Conservation (phyloP, 2,888 invertebrate genomes). For the Ormyrus pomaceus region DNA sequence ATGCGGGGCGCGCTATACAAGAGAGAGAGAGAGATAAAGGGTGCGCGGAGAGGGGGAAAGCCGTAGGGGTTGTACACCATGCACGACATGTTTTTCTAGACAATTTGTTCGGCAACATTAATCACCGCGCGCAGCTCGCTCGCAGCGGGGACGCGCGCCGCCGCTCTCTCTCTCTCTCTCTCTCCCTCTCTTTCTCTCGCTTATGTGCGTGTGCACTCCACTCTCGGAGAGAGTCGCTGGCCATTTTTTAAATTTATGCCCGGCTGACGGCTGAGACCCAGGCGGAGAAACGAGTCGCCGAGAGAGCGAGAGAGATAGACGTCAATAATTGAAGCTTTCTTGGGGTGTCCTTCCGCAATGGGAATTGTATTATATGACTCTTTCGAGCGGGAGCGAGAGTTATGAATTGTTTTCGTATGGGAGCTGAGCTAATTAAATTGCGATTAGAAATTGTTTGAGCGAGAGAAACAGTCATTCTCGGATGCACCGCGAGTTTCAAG, state of each 20-base stretch:
- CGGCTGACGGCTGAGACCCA: slow-evolving; percentile 33
- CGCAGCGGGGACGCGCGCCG: slow-evolving; percentile 1
- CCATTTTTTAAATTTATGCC: slow-evolving; percentile 56
- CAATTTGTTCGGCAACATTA: slow-evolving; percentile 78
- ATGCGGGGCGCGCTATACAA: neutral
- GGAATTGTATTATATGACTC: neutral
- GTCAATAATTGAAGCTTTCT: slow-evolving; percentile 32
- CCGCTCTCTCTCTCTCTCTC: neutral
- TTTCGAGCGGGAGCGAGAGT: slow-evolving; percentile 3
- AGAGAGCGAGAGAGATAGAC: neutral
- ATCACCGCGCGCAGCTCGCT: slow-evolving; percentile 69
- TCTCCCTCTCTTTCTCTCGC: neutral
- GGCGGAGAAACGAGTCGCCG: slow-evolving; percentile 22
- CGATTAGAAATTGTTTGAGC: neutral
- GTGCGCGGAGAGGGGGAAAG: slow-evolving; percentile 57
- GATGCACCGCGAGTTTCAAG: too few species aligned
- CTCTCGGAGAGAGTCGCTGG: slow-evolving; percentile 9
- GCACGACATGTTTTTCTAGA: slow-evolving; percentile 77
- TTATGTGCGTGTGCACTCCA: too few species aligned
- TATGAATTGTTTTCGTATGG: slow-evolving; percentile 11
- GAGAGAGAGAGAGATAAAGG: slow-evolving; percentile 54
- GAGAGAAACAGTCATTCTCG: neutral
- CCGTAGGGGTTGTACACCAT: slow-evolving; percentile 60
- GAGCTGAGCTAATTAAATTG: too few species aligned
- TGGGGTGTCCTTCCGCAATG: neutral